Conservation (phyloP, 2,888 invertebrate species). For the Gandaritis pyraliata region DNA sequence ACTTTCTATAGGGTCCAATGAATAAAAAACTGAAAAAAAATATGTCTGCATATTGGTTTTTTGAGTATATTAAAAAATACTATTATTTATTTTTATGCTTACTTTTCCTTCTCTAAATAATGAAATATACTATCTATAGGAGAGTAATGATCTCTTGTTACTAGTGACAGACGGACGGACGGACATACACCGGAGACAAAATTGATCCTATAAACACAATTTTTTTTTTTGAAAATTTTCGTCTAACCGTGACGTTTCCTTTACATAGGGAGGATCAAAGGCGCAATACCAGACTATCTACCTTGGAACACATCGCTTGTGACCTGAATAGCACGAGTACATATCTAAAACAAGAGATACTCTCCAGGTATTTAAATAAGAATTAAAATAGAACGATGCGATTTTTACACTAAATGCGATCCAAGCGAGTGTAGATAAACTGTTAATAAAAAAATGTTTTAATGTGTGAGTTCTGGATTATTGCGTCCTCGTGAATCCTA, state of each 20-base stretch:
- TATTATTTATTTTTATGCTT: too few species aligned
- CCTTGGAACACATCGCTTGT: slow-evolving; percentile 60
- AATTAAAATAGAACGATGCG: slow-evolving; percentile 21
- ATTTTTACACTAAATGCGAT: slow-evolving; percentile 17
- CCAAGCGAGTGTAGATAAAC: slow-evolving; percentile 20
- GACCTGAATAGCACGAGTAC: slow-evolving; percentile 51
- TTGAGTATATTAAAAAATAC: too few species aligned
- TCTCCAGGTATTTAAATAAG: slow-evolving; percentile 29
- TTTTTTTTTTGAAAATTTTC: slow-evolving; percentile 2
- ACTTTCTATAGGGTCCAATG: neutral
- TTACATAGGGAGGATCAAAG: slow-evolving; percentile 76
- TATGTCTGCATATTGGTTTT: too few species aligned
- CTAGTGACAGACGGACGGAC: too few species aligned
- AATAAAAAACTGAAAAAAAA: neutral
- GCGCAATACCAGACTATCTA: slow-evolving; percentile 74
- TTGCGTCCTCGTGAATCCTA: slow-evolving; percentile 82
- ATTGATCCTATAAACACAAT: too few species aligned
- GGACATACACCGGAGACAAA: too few species aligned
- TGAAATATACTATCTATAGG: too few species aligned
- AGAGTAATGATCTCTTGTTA: too few species aligned
- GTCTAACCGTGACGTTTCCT: slow-evolving; percentile 49
- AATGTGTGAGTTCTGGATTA: slow-evolving; percentile 48
- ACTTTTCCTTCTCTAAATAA: too few species aligned
- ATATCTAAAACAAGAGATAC: slow-evolving; percentile 14
- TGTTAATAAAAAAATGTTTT: slow-evolving; percentile 11